Conservation (phyloP, 2,888 invertebrate genomes). For the Fissipunctia ypsillon region DNA sequence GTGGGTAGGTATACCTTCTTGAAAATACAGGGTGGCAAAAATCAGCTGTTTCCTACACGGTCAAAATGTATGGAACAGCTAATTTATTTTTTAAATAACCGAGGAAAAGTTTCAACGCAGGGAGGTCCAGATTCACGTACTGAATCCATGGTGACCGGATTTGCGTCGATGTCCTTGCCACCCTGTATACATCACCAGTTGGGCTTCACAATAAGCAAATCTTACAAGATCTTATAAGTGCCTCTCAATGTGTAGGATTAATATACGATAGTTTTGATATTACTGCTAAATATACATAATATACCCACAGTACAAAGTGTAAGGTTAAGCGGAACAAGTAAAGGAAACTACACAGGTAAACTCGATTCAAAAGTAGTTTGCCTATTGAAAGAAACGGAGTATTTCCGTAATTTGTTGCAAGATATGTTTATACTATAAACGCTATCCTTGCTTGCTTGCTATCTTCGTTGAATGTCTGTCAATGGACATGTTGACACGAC, state of each 20-base stretch:
- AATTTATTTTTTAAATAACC: too few relatives aligned
- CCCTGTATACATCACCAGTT: neutral
- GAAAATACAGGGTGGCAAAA: too few relatives aligned
- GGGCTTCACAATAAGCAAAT: neutral
- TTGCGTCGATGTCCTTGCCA: too few relatives aligned
- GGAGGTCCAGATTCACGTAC: too few relatives aligned
- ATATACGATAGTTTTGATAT: neutral
- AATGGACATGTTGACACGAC: too few relatives aligned
- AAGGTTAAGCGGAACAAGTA: constrained; percentile 7
- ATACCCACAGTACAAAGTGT: constrained; percentile 6
- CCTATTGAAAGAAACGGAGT: neutral
- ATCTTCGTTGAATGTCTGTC: neutral
- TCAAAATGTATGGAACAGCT: too few relatives aligned
- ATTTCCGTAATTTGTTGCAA: constrained; percentile 2
- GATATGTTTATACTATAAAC: neutral
- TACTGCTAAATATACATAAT: neutral
- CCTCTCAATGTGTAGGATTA: neutral
- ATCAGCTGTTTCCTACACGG: too few relatives aligned
- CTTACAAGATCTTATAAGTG: neutral
- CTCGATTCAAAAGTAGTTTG: constrained; percentile 11
- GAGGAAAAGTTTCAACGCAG: too few relatives aligned
- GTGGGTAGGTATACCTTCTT: neutral
- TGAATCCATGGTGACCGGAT: too few relatives aligned
- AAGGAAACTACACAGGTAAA: constrained; percentile 2
- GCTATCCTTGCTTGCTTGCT: neutral